Evolutionary conservation across 2,888 invertebrate genomes (phyloP), one percentile per base, ranked within the genome.

Genomic region (Laothoe populi): DNA sequence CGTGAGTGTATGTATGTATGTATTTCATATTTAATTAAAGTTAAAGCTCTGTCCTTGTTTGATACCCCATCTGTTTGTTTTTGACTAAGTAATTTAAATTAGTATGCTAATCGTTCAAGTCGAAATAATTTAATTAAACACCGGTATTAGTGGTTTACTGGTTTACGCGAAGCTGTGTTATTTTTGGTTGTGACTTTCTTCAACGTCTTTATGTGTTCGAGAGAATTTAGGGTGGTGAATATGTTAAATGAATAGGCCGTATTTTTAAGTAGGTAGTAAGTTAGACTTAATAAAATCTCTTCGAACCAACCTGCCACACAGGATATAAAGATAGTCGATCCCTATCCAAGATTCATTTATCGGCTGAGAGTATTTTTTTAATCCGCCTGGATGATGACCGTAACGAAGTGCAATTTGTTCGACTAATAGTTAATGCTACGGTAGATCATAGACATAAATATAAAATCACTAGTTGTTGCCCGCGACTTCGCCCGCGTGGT

Each of bases 71-170:
- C 53, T 53, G 35, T 53, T 53, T 35, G 53, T 35, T 31, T 35
- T 53, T 53, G 53, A 53, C 53, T 53, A 35, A 53, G 35, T 35
- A 19, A 53, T 35, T 35, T 53, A 53, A 53, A 35, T 53, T 53
- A 53, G 31, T 53, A 53, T 53, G 53, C 53, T 35, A 53, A 53
- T 53, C 53, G 53, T 53, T 53, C 19, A 53, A 53, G 53, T 19
- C 16, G 53, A 53, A 35, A 53, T 53, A 35, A 53, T 53, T 53
- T 53, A 35, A 53, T 53, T 53, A 21, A 53, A 53, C 53, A 53
- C 19, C 35, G 53, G 53, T 35, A 53, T 53, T 53, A 53, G 11
- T 53, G 53, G 49, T 53, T 53, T 35, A 53, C 19, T 53, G 53
- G 49, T 53, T 53, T 35, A 53, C 19, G 35, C 19, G 11, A 35